Evolutionary conservation across 2,888 invertebrate species (phyloP).

Genomic region (Eupithecia vulgata): DNA sequence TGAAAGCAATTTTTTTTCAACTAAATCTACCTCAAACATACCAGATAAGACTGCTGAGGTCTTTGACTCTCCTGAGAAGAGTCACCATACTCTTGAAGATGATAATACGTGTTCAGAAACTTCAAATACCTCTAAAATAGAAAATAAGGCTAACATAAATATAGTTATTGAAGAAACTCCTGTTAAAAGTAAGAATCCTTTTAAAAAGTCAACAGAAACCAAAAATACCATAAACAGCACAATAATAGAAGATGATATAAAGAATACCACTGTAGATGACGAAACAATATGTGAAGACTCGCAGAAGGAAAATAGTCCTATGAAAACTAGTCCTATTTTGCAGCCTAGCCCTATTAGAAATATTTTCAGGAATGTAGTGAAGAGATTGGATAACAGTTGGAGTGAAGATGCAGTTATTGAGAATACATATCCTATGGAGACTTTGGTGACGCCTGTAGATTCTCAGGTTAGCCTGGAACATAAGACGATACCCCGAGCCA

Average conservation of each 20-base stretch:
- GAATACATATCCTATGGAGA: conserved; percentile 70
- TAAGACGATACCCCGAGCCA: no score
- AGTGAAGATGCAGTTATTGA: conserved; percentile 71
- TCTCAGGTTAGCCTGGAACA: conserved; percentile 60
- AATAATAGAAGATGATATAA: conserved; percentile 3
- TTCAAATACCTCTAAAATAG: conserved; percentile 39
- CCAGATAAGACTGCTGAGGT: conserved; percentile 44
- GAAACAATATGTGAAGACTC: conserved; percentile 55
- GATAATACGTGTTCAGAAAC: neutral
- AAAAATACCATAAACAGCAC: conserved; percentile 10
- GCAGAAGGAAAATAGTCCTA: conserved; percentile 70
- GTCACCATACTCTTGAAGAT: neutral
- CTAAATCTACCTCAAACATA: conserved; percentile 16
- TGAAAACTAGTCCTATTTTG: conserved; percentile 62
- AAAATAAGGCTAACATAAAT: conserved; percentile 17
- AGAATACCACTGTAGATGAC: conserved; percentile 25
- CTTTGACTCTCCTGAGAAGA: conserved; percentile 42
- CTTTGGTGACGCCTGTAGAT: conserved; percentile 64
- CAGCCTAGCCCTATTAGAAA: conserved; percentile 58
- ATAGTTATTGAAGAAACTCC: conserved; percentile 54
- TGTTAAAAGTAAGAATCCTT: conserved; percentile 43
- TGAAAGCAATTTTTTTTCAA: conserved; percentile 84
- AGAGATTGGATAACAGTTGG: conserved; percentile 46
- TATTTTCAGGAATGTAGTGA: conserved; percentile 51
- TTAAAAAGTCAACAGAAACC: conserved; percentile 26